Conservation (phyloP, 2,888 invertebrate genomes). For the Cantharis rufa region DNA sequence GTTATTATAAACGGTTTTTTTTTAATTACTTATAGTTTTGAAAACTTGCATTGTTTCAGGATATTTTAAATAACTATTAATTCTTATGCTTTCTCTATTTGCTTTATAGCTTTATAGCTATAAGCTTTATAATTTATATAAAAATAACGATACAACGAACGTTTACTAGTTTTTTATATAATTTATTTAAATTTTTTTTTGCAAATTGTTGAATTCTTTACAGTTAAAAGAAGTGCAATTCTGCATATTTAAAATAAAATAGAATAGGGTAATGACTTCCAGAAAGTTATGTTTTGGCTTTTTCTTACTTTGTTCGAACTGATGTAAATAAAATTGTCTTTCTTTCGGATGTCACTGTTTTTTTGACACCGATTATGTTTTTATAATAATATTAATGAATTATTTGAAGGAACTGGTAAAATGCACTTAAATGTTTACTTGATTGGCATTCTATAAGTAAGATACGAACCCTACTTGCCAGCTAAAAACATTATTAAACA, state of each 20-base stretch:
- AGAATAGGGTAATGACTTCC: background rate
- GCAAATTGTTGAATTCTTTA: background rate
- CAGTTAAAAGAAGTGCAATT: background rate
- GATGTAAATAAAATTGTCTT: too few relatives aligned
- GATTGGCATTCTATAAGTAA: too few relatives aligned
- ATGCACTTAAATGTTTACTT: too few relatives aligned
- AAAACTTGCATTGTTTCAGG: background rate
- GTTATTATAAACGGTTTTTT: background rate
- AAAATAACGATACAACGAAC: background rate
- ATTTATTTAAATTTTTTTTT: background rate
- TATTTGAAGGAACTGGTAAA: too few relatives aligned
- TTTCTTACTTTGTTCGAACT: background rate
- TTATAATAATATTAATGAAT: too few relatives aligned
- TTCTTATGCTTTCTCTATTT: background rate
- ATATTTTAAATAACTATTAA: background rate
- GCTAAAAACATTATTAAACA: too few relatives aligned
- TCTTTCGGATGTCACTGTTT: too few relatives aligned
- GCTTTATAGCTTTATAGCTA: too few relatives aligned
- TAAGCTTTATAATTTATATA: background rate
- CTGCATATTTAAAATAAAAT: background rate
- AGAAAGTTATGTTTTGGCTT: background rate
- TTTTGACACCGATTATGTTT: too few relatives aligned
- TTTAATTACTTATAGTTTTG: background rate
- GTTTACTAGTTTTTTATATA: background rate
- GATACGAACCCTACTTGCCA: too few relatives aligned